Evolutionary conservation across 2,113 vertebrate genomes (phyloP).

Genomic region (Excalfactoria chinensis): DNA sequence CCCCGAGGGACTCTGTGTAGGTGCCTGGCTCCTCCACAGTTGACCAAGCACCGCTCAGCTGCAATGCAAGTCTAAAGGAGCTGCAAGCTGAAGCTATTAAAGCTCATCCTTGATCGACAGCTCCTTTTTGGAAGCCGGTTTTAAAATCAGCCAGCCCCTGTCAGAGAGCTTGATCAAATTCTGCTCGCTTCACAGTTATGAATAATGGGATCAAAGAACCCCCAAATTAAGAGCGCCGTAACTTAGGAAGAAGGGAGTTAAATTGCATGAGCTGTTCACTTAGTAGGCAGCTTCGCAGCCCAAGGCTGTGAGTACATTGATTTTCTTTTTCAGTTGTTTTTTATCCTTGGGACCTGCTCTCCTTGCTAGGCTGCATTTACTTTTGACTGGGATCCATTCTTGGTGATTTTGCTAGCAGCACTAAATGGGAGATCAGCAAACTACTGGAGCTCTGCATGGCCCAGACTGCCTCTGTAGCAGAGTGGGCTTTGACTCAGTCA

Average conservation of each 20-base stretch:
- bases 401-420: not conserved
- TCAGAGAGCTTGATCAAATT: slow-evolving; percentile 61
- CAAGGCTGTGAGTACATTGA: not conserved
- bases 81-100: slow-evolving; percentile 5
- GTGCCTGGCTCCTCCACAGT: not conserved
- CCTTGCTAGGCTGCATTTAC: slow-evolving; percentile 4
- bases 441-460: not conserved
- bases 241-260: slow-evolving; percentile 50
- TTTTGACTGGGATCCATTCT: not conserved
- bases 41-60: not conserved
- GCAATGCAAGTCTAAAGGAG: slow-evolving; percentile 11
- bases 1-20: not conserved
- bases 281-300: slow-evolving; percentile 44
- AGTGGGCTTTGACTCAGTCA: not conserved
- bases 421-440: not conserved
- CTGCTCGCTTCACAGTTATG: slow-evolving; percentile 36
- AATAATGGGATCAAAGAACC: slow-evolving; percentile 65
- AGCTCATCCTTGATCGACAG: slow-evolving; percentile 54
- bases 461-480: not conserved
- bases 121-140: not conserved
- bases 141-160: slow-evolving; percentile 10
- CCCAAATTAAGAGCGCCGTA: slow-evolving; percentile 3
- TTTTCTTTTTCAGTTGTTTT: not conserved
- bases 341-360: not conserved
- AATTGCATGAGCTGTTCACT: slow-evolving; percentile 43